phyloP scores from a whole-genome alignment of 2,797 vertebrate genomes.

The Microchirus variegatus region DNA sequence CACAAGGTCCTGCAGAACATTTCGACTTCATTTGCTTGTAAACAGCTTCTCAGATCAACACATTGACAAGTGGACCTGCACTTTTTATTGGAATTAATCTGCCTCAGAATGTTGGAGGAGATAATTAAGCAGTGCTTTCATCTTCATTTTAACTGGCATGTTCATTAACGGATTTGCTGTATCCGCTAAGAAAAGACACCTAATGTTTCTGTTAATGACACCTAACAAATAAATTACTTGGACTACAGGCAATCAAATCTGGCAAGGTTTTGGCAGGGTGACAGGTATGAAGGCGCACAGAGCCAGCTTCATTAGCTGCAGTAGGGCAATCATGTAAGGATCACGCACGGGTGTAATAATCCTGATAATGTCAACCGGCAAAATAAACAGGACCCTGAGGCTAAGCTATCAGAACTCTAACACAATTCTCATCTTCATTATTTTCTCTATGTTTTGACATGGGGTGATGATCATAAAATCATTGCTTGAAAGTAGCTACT shows the following conservation, averaged over 20 bases:
- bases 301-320: conserved; percentile 61
- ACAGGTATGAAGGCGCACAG: conserved; percentile 39
- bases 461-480: conserved; percentile 5
- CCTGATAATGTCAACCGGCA: conserved; percentile 53
- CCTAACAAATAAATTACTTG: conserved; percentile 70
- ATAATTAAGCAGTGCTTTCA: conserved; percentile 79
- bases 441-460: conserved; percentile 13
- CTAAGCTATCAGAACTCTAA: conserved; percentile 17
- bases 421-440: conserved; percentile 30
- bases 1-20: conserved; percentile 46
- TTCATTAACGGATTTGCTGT: conserved; percentile 73
- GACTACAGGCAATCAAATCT: conserved; percentile 58
- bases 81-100: conserved; percentile 66
- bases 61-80: conserved; percentile 63
- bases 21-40: conserved; percentile 63
- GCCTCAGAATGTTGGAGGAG: conserved; percentile 69
- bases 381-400: conserved; percentile 50
- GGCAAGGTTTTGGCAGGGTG: conserved; percentile 55
- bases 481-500: neutral
- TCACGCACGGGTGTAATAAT: conserved; percentile 54
- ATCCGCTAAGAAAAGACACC: conserved; percentile 56
- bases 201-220: conserved; percentile 73
- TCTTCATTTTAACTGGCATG: conserved; percentile 76
- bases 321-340: conserved; percentile 57
- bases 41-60: conserved; percentile 71